Evolutionary conservation across 2,888 invertebrate species (phyloP), one percentile per base, ranked within the genome.

Genomic region (Stenolophus ochropezus): DNA sequence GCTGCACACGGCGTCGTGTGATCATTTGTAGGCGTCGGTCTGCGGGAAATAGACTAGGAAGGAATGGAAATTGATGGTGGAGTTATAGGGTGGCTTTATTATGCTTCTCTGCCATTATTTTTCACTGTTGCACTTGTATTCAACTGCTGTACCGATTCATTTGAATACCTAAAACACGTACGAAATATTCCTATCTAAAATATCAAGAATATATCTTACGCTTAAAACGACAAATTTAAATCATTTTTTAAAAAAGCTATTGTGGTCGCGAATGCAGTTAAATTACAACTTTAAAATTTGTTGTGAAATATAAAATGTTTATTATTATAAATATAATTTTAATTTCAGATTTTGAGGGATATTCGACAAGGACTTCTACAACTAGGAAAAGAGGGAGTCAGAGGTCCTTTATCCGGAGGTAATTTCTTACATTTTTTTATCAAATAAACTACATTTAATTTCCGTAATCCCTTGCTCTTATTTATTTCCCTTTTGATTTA

Each of bases 361-460:
- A 96, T 96, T 87, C 93, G 96, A 87, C 96, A 96, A 89, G 96
- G 96, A 84, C 92, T 96, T 87, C 92, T 96, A 91, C 95, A 96
- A 88, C 92, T 96, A 91, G 95, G 95, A 86, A 92, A 95, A 87
- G 95, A 95, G 87, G 95, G 95, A 75, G 92, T 92, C 16, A 89
- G 94, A 86, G 93, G 93, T 83, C 93, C 94, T 84, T 91, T 94
- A 87, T 89, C 90, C 81, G 92, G 92, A 91, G 94, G 94, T 94
- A 90, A 88, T 42, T 77, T 21, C 4, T 51, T 58, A 58, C 27
- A 76, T 11, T 33, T 42, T 61, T 71, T n/a, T n/a, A n/a, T n/a
- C n/a, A n/a, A n/a, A n/a, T n/a, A n/a, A n/a, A n/a, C n/a, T n/a
- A n/a, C n/a, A n/a, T n/a, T n/a, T n/a, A n/a, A n/a, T n/a, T n/a